Conservation (phyloP, 2,113 vertebrate species). For the Vulpes lagopus region DNA sequence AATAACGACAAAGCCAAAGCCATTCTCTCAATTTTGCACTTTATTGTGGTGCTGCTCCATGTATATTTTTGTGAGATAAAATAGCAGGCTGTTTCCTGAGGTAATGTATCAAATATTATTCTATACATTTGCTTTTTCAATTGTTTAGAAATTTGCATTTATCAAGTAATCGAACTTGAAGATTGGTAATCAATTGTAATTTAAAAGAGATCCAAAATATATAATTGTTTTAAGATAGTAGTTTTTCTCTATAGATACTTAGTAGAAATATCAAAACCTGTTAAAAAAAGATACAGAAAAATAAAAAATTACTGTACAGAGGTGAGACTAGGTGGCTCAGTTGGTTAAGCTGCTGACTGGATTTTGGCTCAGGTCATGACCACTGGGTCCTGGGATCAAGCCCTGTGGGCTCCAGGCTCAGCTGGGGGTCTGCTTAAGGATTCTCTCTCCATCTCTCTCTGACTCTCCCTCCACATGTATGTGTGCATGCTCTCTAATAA, state of each 20-base stretch:
- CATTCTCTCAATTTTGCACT: not conserved
- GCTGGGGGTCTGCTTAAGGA: not conserved
- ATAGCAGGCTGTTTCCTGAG: constrained; percentile 15
- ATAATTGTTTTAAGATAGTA: not conserved
- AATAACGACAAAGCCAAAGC: not conserved
- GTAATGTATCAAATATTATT: constrained; percentile 56
- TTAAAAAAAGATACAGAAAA: not conserved
- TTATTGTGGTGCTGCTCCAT: not conserved
- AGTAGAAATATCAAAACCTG: not conserved
- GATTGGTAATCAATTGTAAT: not conserved
- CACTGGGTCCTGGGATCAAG: not conserved
- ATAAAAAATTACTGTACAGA: not conserved
- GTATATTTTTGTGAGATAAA: not conserved
- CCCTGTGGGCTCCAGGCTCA: not conserved
- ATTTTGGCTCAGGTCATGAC: not conserved
- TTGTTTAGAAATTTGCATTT: constrained; percentile 38
- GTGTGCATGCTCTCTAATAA: not conserved
- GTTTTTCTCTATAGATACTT: not conserved
- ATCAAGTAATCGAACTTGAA: not conserved
- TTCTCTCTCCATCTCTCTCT: not conserved
- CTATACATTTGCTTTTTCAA: constrained; percentile 17
- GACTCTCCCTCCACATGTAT: not conserved
- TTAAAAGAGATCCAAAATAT: not conserved
- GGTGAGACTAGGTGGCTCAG: not conserved
- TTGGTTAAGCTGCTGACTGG: not conserved